phyloP scores from a whole-genome alignment of 2,888 invertebrate genomes.

The Watsonalla cultraria region DNA sequence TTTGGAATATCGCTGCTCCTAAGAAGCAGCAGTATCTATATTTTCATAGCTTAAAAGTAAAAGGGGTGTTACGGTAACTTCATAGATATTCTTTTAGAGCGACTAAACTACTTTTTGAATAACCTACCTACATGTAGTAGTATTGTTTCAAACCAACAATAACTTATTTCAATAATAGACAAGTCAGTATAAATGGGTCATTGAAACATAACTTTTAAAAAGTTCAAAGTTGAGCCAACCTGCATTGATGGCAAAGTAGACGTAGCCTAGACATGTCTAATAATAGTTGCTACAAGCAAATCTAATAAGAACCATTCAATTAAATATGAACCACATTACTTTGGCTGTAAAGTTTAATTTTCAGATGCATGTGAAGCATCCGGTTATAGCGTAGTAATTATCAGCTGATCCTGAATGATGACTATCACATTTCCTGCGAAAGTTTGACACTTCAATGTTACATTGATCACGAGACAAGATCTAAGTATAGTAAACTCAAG shows the following conservation, averaged over 20 bases:
- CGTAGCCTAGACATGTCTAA: background rate
- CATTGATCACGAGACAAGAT: constrained; percentile 7
- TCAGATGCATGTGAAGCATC: background rate
- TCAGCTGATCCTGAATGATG: constrained; percentile 3
- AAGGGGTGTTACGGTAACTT: no score
- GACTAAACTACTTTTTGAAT: no score
- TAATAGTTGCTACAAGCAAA: background rate
- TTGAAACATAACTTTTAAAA: background rate
- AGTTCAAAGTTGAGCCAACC: background rate
- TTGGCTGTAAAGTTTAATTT: background rate
- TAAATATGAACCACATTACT: background rate
- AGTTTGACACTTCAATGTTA: constrained; percentile 23
- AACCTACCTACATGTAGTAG: no score
- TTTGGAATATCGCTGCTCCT: no score
- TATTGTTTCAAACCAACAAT: no score
- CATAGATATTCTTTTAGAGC: no score
- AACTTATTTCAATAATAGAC: background rate
- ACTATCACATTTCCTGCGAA: constrained; percentile 16
- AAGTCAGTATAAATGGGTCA: background rate
- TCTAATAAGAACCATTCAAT: background rate
- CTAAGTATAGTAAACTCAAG: background rate
- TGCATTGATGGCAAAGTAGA: background rate
- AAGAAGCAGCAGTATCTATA: no score
- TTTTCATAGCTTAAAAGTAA: no score
- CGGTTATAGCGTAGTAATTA: background rate